Percentiles rank a stretch among this genome's conserved stretches.
These are phyloP conservation scores for Eira barbara DNA, from an alignment of 2,113 vertebrate genomes.

Conservation along the genomic window DNA sequence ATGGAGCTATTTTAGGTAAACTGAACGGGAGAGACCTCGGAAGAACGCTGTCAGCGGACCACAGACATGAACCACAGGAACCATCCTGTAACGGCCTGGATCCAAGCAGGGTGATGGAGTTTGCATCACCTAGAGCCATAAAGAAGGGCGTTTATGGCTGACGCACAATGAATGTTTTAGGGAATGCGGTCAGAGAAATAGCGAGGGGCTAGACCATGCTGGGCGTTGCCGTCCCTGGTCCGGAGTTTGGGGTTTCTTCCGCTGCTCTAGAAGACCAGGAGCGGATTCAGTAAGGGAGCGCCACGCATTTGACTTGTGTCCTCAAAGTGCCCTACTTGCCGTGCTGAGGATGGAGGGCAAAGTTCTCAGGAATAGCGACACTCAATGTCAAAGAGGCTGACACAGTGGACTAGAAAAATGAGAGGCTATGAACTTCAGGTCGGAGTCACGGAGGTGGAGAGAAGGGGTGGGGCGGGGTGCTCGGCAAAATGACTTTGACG, in stretches of 20 bases:
- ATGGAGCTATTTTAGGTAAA: background rate
- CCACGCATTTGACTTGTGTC: background rate
- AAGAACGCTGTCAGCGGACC: accelerated
- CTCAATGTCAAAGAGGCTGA: background rate
- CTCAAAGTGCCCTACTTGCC: background rate
- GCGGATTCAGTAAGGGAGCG: background rate
- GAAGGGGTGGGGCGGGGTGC: background rate
- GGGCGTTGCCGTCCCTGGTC: accelerated
- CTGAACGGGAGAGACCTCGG: background rate
- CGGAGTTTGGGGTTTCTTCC: background rate
- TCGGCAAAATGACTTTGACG: accelerated
- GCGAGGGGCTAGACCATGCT: accelerated
- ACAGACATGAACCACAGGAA: accelerated
- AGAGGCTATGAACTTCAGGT: background rate
- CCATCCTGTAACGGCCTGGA: no score
- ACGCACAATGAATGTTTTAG: background rate
- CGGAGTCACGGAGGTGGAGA: accelerated
- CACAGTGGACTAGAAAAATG: background rate
- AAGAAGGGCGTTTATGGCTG: background rate
- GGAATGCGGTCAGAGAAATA: accelerated
- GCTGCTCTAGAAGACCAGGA: background rate
- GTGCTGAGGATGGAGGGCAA: background rate
- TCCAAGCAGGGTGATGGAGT: no score
- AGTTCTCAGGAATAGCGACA: no score
- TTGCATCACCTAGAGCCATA: background rate